Conservation (phyloP, 2,113 vertebrate species). For the Colius striatus region DNA sequence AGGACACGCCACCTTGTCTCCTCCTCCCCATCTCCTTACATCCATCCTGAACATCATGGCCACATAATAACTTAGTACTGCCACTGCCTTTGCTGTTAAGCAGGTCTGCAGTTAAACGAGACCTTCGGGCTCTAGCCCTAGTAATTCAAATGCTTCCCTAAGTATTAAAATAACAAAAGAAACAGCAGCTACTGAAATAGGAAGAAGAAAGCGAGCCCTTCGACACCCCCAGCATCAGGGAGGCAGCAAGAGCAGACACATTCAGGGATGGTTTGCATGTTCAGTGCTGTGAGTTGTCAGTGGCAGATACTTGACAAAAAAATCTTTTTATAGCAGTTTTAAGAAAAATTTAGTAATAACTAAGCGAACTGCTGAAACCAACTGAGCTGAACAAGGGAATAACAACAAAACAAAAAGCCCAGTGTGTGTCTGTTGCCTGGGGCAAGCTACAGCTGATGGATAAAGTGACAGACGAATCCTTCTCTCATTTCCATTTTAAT, state of each 20-base stretch:
- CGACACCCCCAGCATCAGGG: not conserved
- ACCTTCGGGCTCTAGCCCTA: not conserved
- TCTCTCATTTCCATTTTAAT: constrained; percentile 78
- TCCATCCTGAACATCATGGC: not conserved
- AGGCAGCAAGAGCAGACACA: not conserved
- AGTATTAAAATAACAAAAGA: constrained; percentile 41
- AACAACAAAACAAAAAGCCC: constrained; percentile 74
- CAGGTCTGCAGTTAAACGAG: not conserved
- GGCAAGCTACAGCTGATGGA: constrained; percentile 76
- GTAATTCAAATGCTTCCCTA: not conserved
- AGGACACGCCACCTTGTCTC: rapidly evolving
- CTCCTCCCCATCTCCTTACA: not conserved
- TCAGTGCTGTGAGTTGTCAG: not conserved
- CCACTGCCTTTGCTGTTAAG: not conserved
- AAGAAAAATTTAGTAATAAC: constrained; percentile 55
- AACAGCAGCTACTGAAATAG: not conserved
- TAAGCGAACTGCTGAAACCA: constrained; percentile 33
- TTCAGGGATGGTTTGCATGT: not conserved
- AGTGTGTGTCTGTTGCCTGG: constrained; percentile 71
- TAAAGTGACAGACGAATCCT: constrained; percentile 75
- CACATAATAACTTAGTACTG: not conserved
- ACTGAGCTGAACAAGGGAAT: constrained; percentile 72
- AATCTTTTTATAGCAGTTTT: not conserved
- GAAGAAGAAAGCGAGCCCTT: not conserved
- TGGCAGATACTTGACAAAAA: not conserved